These are phyloP conservation scores for Drosophila differens DNA, from an alignment of 2,888 invertebrate species.

Conservation along the genomic window DNA sequence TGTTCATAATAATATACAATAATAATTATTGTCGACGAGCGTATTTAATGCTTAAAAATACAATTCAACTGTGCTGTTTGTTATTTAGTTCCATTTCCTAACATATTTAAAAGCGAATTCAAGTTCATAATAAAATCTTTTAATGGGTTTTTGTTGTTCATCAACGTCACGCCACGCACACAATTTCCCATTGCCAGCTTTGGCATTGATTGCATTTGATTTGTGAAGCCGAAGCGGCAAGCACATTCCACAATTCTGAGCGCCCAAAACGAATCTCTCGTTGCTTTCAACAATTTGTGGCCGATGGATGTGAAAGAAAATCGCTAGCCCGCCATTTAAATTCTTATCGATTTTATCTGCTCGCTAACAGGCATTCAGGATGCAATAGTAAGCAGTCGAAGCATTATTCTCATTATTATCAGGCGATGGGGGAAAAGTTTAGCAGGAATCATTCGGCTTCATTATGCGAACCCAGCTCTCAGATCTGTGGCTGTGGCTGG, in stretches of 20 bases:
- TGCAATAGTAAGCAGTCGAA: conserved; percentile 29
- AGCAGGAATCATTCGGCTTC: conserved; percentile 15
- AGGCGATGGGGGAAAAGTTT: conserved; percentile 3
- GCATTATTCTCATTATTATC: background rate
- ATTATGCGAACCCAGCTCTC: conserved; percentile 35
- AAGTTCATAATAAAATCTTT: background rate
- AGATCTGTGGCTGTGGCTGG: background rate
- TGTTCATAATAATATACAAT: background rate
- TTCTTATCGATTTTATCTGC: conserved; percentile 79
- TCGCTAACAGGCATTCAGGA: conserved; percentile 61
- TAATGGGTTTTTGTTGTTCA: background rate
- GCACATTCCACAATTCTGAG: background rate
- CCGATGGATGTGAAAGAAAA: background rate
- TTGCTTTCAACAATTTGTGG: background rate
- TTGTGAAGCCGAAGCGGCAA: background rate
- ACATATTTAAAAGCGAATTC: background rate
- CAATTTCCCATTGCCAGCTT: background rate
- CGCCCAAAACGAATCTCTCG: background rate
- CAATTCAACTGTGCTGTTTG: background rate
- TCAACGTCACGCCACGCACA: background rate
- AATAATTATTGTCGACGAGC: background rate
- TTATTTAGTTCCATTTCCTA: background rate
- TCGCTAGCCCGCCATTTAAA: conserved; percentile 53
- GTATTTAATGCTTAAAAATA: background rate
- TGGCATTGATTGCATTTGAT: background rate